A percentile compares a stretch with the other conserved stretches of the same genome.
Evolutionary conservation across 2,113 vertebrate species (phyloP).

Genomic region (Donacobius atricapilla): DNA sequence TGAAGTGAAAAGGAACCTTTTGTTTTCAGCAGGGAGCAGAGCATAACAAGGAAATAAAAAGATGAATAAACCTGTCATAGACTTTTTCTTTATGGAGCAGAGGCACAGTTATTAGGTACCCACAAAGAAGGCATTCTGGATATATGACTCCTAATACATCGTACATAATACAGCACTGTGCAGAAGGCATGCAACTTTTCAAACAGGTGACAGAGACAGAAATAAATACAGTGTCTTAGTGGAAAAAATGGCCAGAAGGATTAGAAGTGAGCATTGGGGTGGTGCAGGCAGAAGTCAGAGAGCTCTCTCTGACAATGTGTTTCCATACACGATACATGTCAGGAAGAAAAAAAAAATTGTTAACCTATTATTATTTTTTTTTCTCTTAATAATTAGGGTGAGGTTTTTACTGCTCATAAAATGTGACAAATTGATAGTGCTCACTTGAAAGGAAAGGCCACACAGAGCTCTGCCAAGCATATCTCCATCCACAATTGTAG

Average conservation of each 20-base stretch:
- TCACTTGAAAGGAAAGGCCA: background rate
- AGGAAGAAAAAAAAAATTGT: slow-evolving; percentile 27
- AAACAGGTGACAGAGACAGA: slow-evolving; percentile 31
- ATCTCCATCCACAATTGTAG: background rate
- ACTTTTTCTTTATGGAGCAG: slow-evolving; percentile 51
- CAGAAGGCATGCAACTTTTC: slow-evolving; percentile 54
- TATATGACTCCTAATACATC: slow-evolving; percentile 51
- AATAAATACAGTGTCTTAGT: slow-evolving; percentile 56
- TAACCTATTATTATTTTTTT: slow-evolving; percentile 2
- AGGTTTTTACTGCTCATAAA: slow-evolving; percentile 23
- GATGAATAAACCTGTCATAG: slow-evolving; percentile 59
- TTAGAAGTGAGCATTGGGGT: slow-evolving; percentile 17
- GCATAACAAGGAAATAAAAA: slow-evolving; percentile 64
- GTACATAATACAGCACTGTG: slow-evolving; percentile 41
- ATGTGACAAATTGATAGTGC: background rate
- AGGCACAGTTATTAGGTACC: slow-evolving; percentile 56
- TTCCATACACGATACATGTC: background rate
- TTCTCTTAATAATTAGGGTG: slow-evolving; percentile 35
- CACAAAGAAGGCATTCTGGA: slow-evolving; percentile 44
- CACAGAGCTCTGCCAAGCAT: background rate
- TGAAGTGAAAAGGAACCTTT: slow-evolving; percentile 9
- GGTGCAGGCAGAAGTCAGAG: background rate
- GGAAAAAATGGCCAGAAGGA: slow-evolving; percentile 29
- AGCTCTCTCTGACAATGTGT: background rate
- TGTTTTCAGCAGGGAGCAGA: background rate